Conservation (phyloP, 2,113 vertebrate genomes). For the Stegostoma tigrinum region DNA sequence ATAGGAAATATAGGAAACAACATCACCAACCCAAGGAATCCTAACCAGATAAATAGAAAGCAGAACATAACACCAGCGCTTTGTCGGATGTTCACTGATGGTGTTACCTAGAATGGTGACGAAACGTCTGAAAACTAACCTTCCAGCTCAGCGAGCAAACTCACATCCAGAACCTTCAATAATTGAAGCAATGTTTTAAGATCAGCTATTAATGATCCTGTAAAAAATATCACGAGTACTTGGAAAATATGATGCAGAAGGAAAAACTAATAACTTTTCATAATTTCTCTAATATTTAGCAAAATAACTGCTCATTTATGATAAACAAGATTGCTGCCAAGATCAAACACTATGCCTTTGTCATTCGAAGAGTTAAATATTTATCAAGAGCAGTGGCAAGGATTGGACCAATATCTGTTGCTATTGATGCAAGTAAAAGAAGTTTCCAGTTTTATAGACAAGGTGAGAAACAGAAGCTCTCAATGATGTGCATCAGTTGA, state of each 20-base stretch:
- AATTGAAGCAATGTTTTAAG: neutral
- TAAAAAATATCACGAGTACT: neutral
- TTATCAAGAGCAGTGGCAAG: neutral
- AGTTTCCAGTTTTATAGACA: neutral
- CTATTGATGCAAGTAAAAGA: neutral
- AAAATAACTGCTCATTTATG: rapidly evolving
- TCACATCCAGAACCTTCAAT: too few species aligned
- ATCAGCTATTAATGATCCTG: neutral
- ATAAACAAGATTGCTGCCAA: neutral
- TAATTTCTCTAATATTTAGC: neutral
- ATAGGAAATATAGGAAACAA: too few species aligned
- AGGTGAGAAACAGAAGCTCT: neutral
- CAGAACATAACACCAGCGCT: too few species aligned
- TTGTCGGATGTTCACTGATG: too few species aligned
- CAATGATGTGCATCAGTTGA: neutral
- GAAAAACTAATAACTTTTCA: neutral
- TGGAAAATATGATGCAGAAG: neutral
- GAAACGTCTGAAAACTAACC: too few species aligned
- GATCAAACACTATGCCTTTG: neutral
- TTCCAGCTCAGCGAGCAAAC: too few species aligned
- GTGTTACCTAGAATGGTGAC: too few species aligned
- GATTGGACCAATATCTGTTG: neutral
- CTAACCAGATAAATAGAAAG: too few species aligned
- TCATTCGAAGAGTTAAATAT: neutral
- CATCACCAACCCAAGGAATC: too few species aligned